Percentiles rank a stretch among this genome's conserved stretches.
phyloP scores from a whole-genome alignment of 2,797 vertebrate genomes.

The Pteronotus mesoamericanus region DNA sequence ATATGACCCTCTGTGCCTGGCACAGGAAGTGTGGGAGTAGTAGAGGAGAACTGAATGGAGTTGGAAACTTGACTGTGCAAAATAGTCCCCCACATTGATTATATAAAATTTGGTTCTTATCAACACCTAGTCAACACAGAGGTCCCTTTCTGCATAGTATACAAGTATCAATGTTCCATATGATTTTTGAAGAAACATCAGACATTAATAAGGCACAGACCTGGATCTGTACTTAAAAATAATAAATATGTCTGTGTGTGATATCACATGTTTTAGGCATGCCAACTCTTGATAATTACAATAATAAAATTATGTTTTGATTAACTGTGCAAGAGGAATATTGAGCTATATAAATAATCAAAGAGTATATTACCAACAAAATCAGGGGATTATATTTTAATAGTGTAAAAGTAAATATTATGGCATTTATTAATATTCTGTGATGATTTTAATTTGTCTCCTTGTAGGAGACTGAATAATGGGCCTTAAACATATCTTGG shows the following conservation, averaged over 20 bases:
- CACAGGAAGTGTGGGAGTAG: fast-evolving
- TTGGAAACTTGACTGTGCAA: background rate
- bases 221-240: background rate
- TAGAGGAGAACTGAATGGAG: background rate
- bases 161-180: background rate
- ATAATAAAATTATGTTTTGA: background rate
- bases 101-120: constrained; percentile 3
- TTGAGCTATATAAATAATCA: background rate
- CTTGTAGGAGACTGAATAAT: background rate
- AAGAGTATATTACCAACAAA: background rate
- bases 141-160: background rate
- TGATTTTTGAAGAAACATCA: background rate
- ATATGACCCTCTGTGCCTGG: background rate
- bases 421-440: background rate
- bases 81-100: background rate
- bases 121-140: constrained; percentile 21
- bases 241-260: background rate
- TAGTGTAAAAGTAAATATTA: background rate
- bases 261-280: background rate
- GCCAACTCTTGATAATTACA: background rate
- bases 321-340: background rate
- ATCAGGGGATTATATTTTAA: background rate
- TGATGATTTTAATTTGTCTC: background rate
- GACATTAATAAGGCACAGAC: background rate
- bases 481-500: background rate